phyloP scores from a whole-genome alignment of 1,140 invertebrate genomes.

The Drosophila subpulchrella region DNA sequence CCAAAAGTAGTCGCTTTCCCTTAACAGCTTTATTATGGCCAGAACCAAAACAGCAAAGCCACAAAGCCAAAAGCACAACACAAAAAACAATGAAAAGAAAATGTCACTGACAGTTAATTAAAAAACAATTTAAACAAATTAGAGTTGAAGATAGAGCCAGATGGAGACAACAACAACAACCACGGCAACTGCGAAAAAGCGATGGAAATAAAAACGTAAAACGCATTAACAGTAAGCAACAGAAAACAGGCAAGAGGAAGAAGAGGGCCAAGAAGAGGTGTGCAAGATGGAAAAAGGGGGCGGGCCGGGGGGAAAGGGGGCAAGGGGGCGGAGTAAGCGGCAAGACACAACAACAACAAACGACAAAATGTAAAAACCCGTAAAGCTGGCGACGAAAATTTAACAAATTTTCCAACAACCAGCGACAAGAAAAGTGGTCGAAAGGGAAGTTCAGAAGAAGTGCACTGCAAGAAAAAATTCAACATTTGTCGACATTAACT shows the following conservation, averaged over 20 bases:
- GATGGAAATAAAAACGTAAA: conserved; percentile 51
- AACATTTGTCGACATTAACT: background rate
- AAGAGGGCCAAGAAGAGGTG: background rate
- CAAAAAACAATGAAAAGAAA: conserved; percentile 77
- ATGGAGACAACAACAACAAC: conserved; percentile 22
- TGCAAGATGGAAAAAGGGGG: conserved; percentile 31
- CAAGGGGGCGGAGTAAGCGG: conserved; percentile 28
- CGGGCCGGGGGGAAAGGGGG: conserved; percentile 13
- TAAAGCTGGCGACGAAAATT: conserved; percentile 79
- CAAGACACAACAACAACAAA: conserved; percentile 39
- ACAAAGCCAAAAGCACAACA: conserved; percentile 11
- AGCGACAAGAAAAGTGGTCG: conserved; percentile 31
- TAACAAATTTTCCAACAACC: conserved; percentile 67
- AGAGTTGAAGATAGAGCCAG: conserved; percentile 68
- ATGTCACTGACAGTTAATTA: conserved; percentile 82
- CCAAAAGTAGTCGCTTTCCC: conserved; percentile 57
- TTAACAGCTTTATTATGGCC: conserved; percentile 69
- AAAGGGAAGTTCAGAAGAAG: conserved; percentile 8
- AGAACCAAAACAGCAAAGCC: conserved; percentile 23
- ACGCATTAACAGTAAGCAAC: conserved; percentile 60
- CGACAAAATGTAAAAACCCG: conserved; percentile 55
- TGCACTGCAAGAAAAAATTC: conserved; percentile 8
- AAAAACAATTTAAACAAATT: conserved; percentile 83
- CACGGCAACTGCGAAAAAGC: conserved; percentile 19
- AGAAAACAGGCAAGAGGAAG: background rate